A percentile compares a stretch with the other conserved stretches of the same genome.
Evolutionary conservation across 2,113 vertebrate genomes (phyloP).

Genomic region (Pao palembangensis): DNA sequence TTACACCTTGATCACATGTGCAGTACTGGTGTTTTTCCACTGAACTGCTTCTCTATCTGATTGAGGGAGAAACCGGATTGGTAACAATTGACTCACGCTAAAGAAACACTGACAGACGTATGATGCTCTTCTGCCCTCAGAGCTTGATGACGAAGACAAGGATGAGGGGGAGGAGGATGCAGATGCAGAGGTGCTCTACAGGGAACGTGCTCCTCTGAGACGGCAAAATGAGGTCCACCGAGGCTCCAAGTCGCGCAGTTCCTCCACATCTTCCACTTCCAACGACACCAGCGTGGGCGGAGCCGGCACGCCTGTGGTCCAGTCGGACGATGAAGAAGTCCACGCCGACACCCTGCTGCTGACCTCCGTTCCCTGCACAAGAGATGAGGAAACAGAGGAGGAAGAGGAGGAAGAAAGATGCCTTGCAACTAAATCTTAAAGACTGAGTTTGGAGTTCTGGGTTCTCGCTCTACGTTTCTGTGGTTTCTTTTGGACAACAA

Average conservation of each 20-base stretch:
- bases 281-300: conserved; percentile 79
- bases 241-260: conserved; percentile 77
- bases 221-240: conserved; percentile 49
- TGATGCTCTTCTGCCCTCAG: conserved; percentile 25
- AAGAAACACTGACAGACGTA: not conserved
- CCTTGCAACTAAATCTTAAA: conserved; percentile 32
- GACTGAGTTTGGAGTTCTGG: conserved; percentile 9
- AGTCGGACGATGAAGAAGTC: conserved; percentile 86
- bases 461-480: not conserved
- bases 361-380: conserved; percentile 54
- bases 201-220: conserved; percentile 70
- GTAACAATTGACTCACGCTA: not conserved
- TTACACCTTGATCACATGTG: too few species aligned
- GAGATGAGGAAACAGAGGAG: conserved; percentile 67
- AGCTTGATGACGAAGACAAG: conserved; percentile 52
- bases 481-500: not conserved
- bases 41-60: too few species aligned
- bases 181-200: conserved; percentile 62
- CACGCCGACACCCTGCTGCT: conserved; percentile 75
- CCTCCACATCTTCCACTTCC: conserved; percentile 82
- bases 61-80: too few species aligned
- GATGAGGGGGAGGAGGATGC: conserved; percentile 60
- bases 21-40: too few species aligned
- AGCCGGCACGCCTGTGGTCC: conserved; percentile 82
- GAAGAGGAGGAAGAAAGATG: conserved; percentile 58